Conservation (phyloP, 2,888 invertebrate species). For the Formica aserva region DNA sequence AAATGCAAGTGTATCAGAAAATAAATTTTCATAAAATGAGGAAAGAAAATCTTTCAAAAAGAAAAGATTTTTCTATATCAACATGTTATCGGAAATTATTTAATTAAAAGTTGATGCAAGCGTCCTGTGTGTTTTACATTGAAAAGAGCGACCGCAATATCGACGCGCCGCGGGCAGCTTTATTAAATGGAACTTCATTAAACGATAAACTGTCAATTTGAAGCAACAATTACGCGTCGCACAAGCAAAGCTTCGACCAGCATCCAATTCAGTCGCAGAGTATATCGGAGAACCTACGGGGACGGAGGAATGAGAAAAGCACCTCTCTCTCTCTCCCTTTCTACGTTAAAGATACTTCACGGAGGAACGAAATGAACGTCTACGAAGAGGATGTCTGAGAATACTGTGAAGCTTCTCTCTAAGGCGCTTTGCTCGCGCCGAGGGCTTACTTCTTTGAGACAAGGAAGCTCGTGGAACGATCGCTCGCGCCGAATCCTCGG, state of each 20-base stretch:
- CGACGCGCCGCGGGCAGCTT: neutral
- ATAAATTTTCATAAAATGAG: slow-evolving; percentile 15
- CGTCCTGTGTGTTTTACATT: neutral
- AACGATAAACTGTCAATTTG: slow-evolving; percentile 42
- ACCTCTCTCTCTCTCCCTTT: neutral
- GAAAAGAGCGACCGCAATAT: slow-evolving; percentile 32
- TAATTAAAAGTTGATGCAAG: slow-evolving; percentile 37
- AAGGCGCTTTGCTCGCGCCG: slow-evolving; percentile 55
- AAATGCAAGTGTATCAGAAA: neutral
- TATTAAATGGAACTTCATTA: slow-evolving; percentile 35
- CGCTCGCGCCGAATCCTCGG: slow-evolving; percentile 92
- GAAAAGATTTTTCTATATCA: slow-evolving; percentile 36
- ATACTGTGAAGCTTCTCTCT: slow-evolving; percentile 37
- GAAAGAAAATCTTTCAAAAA: slow-evolving; percentile 2
- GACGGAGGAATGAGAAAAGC: slow-evolving; percentile 20
- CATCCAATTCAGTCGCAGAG: neutral
- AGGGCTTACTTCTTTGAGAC: slow-evolving; percentile 91
- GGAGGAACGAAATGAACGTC: slow-evolving; percentile 38
- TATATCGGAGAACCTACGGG: neutral
- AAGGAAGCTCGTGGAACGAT: slow-evolving; percentile 92
- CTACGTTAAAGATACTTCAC: slow-evolving; percentile 7
- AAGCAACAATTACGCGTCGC: slow-evolving; percentile 32
- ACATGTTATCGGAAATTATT: slow-evolving; percentile 36
- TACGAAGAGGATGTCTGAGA: slow-evolving; percentile 32
- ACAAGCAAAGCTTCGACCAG: slow-evolving; percentile 14